A percentile compares a stretch with the other conserved stretches of the same genome.
These are phyloP conservation scores for Campoplex nolae DNA, from an alignment of 2,888 invertebrate species.

Conservation along the genomic window DNA sequence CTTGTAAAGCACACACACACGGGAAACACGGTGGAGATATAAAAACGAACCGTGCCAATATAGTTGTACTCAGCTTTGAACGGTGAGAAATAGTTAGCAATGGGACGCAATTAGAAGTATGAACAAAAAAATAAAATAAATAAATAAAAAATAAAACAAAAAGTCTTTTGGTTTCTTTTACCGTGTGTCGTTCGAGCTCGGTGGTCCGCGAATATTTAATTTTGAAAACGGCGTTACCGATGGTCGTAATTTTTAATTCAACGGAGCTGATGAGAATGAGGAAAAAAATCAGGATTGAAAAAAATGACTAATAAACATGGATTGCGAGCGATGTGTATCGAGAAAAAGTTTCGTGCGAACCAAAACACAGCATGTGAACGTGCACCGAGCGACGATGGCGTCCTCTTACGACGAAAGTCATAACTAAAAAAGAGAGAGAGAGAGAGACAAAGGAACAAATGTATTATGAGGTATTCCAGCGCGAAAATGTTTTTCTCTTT, in stretches of 20 bases:
- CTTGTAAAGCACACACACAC: conserved; percentile 8
- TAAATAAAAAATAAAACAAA: not conserved
- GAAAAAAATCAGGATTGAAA: not conserved
- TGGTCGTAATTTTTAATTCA: conserved; percentile 63
- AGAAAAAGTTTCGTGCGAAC: not conserved
- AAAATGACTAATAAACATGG: not conserved
- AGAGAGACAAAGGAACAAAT: not conserved
- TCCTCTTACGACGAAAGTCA: not conserved
- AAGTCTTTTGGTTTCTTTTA: conserved; percentile 40
- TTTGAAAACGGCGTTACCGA: conserved; percentile 13
- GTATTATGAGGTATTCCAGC: conserved; percentile 28
- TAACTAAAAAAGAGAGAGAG: not conserved
- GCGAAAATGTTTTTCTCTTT: not conserved
- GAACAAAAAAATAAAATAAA: conserved; percentile 19
- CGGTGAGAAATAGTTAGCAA: conserved; percentile 71
- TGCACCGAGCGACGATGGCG: not conserved
- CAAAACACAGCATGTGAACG: not conserved
- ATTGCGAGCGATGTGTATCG: not conserved
- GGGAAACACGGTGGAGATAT: conserved; percentile 44
- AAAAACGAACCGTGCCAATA: conserved; percentile 48
- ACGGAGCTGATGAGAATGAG: not conserved
- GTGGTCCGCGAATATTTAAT: conserved; percentile 46
- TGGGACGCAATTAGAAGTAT: conserved; percentile 73
- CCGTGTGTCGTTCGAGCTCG: conserved; percentile 31
- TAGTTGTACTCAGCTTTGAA: conserved; percentile 58